These are phyloP conservation scores for Felis catus DNA, from an alignment of 2,113 vertebrate genomes.

Conservation along the genomic window DNA sequence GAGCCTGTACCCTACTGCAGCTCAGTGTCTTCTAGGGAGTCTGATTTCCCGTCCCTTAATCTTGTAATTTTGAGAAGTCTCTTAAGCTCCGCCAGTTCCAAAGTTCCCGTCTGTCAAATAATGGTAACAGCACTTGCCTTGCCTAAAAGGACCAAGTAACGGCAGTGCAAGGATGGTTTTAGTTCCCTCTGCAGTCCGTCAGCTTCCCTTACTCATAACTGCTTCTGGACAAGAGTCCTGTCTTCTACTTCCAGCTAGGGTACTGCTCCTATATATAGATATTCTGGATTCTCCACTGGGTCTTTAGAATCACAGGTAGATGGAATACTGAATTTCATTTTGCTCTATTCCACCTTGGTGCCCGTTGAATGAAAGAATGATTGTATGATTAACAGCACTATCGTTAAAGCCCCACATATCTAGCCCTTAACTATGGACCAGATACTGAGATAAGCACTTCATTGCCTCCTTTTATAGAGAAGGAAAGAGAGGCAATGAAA, in stretches of 20 bases:
- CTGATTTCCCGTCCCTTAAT: not conserved
- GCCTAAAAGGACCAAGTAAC: not conserved
- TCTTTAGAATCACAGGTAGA: not conserved
- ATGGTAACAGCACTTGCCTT: not conserved
- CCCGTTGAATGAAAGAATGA: constrained; percentile 17
- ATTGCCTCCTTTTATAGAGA: not conserved
- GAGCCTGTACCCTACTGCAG: not conserved
- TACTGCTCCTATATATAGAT: not conserved
- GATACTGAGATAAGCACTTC: not conserved
- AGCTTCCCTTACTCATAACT: not conserved
- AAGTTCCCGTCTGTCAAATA: not conserved
- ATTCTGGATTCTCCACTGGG: not conserved
- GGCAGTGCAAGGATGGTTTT: not conserved
- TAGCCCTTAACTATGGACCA: not conserved
- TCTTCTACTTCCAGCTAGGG: not conserved
- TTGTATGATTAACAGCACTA: not conserved
- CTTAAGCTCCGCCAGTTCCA: not conserved
- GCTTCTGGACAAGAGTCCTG: not conserved
- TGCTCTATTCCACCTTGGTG: not conserved
- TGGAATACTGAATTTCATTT: not conserved
- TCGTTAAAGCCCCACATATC: too few relatives aligned
- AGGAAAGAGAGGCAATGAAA: not conserved
- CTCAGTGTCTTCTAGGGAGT: not conserved
- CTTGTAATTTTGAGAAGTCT: not conserved
- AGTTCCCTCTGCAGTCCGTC: too few relatives aligned